Conservation (phyloP, 92 coral and sea anemone species). For the Pocillopora grandis region DNA sequence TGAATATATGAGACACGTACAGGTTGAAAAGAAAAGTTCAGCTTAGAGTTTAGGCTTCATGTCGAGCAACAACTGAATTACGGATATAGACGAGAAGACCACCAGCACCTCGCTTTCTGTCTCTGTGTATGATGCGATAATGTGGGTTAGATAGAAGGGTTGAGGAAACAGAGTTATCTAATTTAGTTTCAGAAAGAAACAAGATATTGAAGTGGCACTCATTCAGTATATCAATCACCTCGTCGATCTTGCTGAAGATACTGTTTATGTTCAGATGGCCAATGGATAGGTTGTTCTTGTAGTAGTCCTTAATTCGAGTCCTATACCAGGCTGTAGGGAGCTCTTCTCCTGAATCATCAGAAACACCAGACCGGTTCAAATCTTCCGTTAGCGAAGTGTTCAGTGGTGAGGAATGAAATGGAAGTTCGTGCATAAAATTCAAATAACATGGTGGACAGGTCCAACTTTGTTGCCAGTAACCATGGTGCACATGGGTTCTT, state of each 20-base stretch:
- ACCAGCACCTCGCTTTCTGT: slow-evolving; percentile 33
- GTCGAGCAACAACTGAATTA: slow-evolving; percentile 17
- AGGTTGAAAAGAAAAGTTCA: background rate
- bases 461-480: slow-evolving; percentile 11
- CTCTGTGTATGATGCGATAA: slow-evolving; percentile 22
- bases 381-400: background rate
- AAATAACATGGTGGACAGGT: slow-evolving; percentile 8
- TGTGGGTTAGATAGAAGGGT: slow-evolving; percentile 19
- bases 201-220: slow-evolving; percentile 21
- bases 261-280: background rate
- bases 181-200: slow-evolving; percentile 17
- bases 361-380: slow-evolving; percentile 3
- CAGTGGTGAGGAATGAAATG: background rate
- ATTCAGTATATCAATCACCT: background rate
- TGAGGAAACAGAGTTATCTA: background rate
- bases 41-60: background rate
- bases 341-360: slow-evolving; percentile 4
- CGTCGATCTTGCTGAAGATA: background rate
- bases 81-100: slow-evolving; percentile 26
- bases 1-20: no score
- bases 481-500: background rate
- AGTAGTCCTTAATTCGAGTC: background rate
- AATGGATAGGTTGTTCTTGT: background rate
- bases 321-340: slow-evolving; percentile 7
- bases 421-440: slow-evolving; percentile 6